phyloP scores from a whole-genome alignment of 1,140 invertebrate genomes.

The Cotesia chilonis region DNA sequence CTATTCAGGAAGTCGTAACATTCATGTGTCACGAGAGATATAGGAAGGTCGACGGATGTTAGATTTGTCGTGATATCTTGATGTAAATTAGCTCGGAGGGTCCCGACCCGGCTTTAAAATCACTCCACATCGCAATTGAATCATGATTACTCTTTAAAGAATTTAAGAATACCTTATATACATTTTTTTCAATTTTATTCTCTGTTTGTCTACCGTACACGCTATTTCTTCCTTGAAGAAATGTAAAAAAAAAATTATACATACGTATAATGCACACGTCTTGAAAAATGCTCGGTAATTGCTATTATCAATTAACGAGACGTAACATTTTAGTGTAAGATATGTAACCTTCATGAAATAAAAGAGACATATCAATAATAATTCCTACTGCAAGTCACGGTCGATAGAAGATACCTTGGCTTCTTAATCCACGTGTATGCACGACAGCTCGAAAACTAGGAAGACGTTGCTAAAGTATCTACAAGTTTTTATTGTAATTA shows the following conservation, averaged over 20 bases:
- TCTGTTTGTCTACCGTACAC: too few species aligned
- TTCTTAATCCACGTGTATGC: constrained; percentile 4
- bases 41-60: constrained; percentile 17
- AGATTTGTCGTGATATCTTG: constrained; percentile 19
- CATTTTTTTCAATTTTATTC: not conserved
- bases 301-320: constrained; percentile 1
- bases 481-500: too few species aligned
- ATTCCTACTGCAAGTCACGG: constrained; percentile 1
- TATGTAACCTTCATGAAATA: constrained; percentile 2
- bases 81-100: constrained; percentile 12
- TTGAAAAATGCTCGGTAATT: not conserved
- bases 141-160: constrained; percentile 2
- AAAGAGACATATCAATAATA: not conserved
- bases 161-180: not conserved
- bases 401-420: constrained; percentile 7
- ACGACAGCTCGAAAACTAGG: constrained; percentile 1
- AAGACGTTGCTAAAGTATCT: constrained; percentile 8
- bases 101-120: constrained; percentile 6
- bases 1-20: constrained; percentile 4
- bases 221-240: too few species aligned
- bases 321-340: not conserved
- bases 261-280: too few species aligned
- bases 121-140: constrained; percentile 7
- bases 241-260: too few species aligned
- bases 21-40: constrained; percentile 12